Conservation (phyloP, 1,140 invertebrate genomes). For the Apocrypta bakeri region DNA sequence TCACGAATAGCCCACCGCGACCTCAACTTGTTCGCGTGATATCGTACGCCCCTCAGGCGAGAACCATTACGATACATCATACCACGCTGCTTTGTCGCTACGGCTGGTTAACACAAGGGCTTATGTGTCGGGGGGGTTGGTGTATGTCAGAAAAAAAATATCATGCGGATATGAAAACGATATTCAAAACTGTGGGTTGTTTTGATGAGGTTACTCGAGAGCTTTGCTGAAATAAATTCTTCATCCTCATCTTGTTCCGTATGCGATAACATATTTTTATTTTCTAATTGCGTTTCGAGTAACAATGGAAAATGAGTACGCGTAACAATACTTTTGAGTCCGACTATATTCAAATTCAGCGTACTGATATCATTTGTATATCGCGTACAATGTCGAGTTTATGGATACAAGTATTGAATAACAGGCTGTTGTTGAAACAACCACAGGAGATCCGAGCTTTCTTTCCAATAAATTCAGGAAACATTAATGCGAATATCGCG, state of each 20-base stretch:
- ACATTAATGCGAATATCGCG: background rate
- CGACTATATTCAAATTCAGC: too few relatives aligned
- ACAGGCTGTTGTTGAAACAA: too few relatives aligned
- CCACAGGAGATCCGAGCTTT: background rate
- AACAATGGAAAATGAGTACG: too few relatives aligned
- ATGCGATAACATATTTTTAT: too few relatives aligned
- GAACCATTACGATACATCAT: slow-evolving; percentile 32
- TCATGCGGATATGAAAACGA: background rate
- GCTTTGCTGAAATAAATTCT: background rate
- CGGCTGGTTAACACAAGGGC: slow-evolving; percentile 10
- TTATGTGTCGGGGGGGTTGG: background rate
- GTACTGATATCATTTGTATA: too few relatives aligned
- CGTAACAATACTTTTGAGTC: too few relatives aligned
- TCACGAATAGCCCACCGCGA: background rate
- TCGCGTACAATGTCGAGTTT: too few relatives aligned
- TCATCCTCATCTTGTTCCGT: too few relatives aligned
- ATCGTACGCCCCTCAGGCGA: background rate
- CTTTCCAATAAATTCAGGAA: background rate
- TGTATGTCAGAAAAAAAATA: background rate
- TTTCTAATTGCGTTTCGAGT: too few relatives aligned
- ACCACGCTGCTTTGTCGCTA: slow-evolving; percentile 20
- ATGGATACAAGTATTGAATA: too few relatives aligned
- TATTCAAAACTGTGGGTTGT: background rate
- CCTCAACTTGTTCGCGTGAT: slow-evolving; percentile 8
- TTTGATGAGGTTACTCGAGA: background rate